phyloP scores from a whole-genome alignment of 2,797 vertebrate species.

The Malurus leucopterus region DNA sequence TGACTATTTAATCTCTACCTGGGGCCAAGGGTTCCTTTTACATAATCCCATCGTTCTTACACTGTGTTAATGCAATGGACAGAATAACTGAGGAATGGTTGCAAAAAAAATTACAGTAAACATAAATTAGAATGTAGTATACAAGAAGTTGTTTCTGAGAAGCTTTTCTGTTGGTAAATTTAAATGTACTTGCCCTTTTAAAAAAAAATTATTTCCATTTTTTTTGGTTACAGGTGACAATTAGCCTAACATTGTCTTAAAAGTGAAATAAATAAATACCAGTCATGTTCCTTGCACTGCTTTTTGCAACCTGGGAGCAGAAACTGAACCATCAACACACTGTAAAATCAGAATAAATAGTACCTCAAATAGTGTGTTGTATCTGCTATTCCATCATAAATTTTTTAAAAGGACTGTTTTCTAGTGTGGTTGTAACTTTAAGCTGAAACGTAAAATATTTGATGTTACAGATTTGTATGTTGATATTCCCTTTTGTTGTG shows the following conservation, averaged over 20 bases:
- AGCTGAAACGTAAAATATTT: neutral
- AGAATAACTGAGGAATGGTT: neutral
- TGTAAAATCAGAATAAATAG: neutral
- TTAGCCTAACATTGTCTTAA: neutral
- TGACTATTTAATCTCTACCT: conserved; percentile 52
- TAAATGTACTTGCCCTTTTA: neutral
- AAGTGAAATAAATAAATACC: neutral
- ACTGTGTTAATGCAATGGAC: neutral
- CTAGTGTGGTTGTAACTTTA: neutral
- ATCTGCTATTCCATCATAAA: neutral
- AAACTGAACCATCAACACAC: neutral
- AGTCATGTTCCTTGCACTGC: neutral
- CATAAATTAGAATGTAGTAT: neutral
- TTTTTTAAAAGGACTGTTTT: neutral
- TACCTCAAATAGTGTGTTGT: neutral
- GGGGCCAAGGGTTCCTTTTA: conserved; percentile 29
- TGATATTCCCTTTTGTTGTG: neutral
- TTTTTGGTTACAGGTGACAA: neutral
- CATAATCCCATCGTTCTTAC: conserved; percentile 34
- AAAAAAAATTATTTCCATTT: neutral
- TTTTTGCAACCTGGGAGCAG: neutral
- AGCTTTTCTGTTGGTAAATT: neutral
- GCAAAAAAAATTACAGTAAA: neutral
- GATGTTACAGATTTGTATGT: neutral
- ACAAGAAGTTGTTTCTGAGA: neutral